A percentile compares a stretch with the other conserved stretches of the same genome.
Conservation (phyloP, 2,113 vertebrate species). For the Muntiacus reevesi region DNA sequence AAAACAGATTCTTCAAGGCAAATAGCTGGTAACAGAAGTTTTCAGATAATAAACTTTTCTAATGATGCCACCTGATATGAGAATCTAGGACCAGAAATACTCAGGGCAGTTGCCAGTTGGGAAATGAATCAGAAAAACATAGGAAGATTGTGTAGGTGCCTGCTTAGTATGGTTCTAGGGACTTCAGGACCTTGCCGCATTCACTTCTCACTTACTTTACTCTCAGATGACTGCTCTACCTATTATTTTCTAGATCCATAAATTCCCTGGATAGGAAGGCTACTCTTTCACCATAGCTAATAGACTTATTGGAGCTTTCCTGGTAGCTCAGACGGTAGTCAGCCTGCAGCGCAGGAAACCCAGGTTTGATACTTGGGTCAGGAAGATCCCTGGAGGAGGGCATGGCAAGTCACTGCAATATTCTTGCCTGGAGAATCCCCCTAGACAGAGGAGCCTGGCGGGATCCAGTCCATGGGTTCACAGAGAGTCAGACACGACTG, state of each 20-base stretch:
- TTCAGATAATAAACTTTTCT: neutral
- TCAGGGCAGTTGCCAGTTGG: neutral
- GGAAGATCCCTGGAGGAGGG: neutral
- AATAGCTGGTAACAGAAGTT: neutral
- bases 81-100: neutral
- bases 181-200: neutral
- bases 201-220: neutral
- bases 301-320: neutral
- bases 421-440: neutral
- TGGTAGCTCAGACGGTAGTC: neutral
- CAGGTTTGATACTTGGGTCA: neutral
- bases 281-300: neutral
- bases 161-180: neutral
- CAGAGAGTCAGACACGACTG: neutral
- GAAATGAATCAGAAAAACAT: neutral
- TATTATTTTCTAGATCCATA: neutral
- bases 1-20: neutral
- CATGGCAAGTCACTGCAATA: neutral
- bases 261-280: neutral
- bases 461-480: neutral
- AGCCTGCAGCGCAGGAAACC: neutral
- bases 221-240: neutral
- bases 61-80: neutral
- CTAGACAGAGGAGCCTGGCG: neutral
- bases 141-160: neutral